Conservation (phyloP, 2,113 vertebrate species). For the Lophotis ruficrista region DNA sequence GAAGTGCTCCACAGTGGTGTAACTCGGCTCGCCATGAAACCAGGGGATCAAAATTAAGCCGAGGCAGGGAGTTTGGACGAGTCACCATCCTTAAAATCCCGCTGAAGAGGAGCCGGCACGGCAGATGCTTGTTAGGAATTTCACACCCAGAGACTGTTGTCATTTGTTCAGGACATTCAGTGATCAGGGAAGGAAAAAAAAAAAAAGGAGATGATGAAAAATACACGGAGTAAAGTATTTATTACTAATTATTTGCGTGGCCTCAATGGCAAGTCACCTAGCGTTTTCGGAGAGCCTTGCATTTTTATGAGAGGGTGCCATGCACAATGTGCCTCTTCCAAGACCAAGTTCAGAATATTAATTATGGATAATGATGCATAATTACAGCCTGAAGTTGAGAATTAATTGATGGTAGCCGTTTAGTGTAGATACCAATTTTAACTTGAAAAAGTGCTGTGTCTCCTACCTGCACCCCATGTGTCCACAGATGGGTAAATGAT, state of each 20-base stretch:
- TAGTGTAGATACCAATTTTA: not conserved
- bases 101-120: not conserved
- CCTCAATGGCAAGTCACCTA: not conserved
- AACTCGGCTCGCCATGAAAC: not conserved
- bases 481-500: not conserved
- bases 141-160: not conserved
- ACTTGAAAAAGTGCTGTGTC: not conserved
- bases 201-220: not conserved
- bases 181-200: not conserved
- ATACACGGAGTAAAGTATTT: not conserved
- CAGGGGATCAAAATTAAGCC: not conserved
- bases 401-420: not conserved
- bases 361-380: slow-evolving; percentile 4
- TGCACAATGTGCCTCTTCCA: not conserved
- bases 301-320: not conserved
- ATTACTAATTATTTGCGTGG: not conserved
- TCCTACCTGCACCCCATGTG: not conserved
- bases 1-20: not conserved
- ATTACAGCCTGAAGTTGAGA: not conserved
- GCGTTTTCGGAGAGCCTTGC: not conserved
- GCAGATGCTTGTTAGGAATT: not conserved
- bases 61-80: not conserved
- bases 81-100: not conserved
- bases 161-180: not conserved
- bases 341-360: not conserved